Base-by-base conservation (phyloP, 2,797 vertebrate genomes). In the Microctenopoma lineatum region DNA sequence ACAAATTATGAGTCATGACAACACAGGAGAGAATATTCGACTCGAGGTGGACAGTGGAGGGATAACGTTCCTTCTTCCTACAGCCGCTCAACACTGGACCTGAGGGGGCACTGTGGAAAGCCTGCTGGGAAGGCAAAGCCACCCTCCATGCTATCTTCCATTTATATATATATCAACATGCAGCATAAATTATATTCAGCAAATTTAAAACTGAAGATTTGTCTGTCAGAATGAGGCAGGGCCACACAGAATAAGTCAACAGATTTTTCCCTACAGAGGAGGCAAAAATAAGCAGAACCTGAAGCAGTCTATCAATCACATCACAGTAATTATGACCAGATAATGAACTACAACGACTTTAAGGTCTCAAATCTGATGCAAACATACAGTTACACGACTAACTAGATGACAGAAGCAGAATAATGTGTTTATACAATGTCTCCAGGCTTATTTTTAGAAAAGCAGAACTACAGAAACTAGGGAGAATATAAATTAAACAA, bases 1-100 rank as follows among this genome's bases (percentile, higher is more conserved):
- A 84, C 84, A 84, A 70, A 84, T 87, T 79, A 83, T 82, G 88
- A 90, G 74, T 88, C 89, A 90, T 76, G 80, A 81, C 67, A 65
- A 81, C 82, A 80, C 66, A 78, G 56, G 66, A 82, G 70, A 77
- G 75, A 73, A 71, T 73, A 73, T 79, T 74, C 51, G 7, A 70
- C 72, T 77, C 11, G 25, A 63, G 73, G 59, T 53, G 56, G 81
- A 81, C 71, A 54, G 42, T 8, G 66, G 60, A 62, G 55, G 55
- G 59, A n/a, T 27, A 54, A 44, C 59, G 45, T 67, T 51, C 29
- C 50, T 55, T 50, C 41, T 46, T 66, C 75, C 68, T 41, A 56
- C 56, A 74, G 67, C 80, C 73, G 77, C 62, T 50, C 59, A 38
- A 65, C 66, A 50, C 51, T 39, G 66, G 68, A 77, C 47, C 73